Evolutionary conservation across 1,140 invertebrate genomes (phyloP).

Genomic region (Megalopta genalis): DNA sequence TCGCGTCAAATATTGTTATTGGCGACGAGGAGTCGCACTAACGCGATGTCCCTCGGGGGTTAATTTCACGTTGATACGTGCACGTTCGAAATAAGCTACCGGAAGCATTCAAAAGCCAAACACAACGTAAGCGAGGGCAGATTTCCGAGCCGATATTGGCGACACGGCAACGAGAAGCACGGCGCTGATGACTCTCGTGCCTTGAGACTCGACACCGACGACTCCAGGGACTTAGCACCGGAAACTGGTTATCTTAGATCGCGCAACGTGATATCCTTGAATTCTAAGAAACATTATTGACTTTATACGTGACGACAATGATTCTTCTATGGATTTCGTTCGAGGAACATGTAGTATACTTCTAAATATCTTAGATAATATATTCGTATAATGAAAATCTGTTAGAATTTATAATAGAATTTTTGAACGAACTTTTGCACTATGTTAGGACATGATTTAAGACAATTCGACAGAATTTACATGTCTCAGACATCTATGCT

Average conservation of each 20-base stretch:
- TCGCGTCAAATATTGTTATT: background rate
- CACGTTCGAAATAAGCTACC: background rate
- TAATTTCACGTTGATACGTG: background rate
- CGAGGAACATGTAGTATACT: no score
- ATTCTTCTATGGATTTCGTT: background rate
- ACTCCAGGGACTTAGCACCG: slow-evolving; percentile 6
- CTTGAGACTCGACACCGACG: slow-evolving; percentile 28
- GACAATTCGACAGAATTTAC: no score
- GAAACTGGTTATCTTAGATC: slow-evolving; percentile 28
- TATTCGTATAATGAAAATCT: no score
- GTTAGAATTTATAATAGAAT: no score
- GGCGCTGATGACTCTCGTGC: slow-evolving; percentile 21
- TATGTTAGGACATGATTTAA: no score
- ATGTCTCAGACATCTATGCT: no score
- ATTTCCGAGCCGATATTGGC: slow-evolving; percentile 20
- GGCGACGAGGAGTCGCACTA: background rate
- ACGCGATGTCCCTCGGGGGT: background rate
- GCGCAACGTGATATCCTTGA: background rate
- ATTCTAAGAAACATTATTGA: background rate
- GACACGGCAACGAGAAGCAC: slow-evolving; percentile 5
- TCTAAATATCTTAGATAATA: no score
- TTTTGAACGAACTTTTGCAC: no score
- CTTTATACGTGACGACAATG: background rate
- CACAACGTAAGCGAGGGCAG: background rate
- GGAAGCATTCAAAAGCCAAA: background rate